phyloP scores from a whole-genome alignment of 2,113 vertebrate species.

The Chiloscyllium plagiosum region DNA sequence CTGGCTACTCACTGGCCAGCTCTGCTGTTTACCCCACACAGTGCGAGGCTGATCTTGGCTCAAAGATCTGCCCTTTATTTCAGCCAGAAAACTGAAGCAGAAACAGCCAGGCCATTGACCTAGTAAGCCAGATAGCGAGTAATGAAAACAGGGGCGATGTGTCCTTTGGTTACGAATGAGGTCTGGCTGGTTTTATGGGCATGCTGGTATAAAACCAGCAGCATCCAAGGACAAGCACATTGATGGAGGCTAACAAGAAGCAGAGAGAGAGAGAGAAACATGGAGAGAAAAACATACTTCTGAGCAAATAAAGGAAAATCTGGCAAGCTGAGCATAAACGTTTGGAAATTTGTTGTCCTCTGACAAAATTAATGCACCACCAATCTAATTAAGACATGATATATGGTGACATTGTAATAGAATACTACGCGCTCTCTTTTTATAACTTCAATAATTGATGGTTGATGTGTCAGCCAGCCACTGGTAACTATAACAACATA shows the following conservation, averaged over 20 bases:
- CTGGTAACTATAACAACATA: constrained; percentile 8
- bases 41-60: no score
- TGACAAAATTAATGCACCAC: neutral
- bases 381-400: neutral
- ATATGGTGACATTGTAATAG: neutral
- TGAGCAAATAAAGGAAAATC: neutral
- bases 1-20: no score
- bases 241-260: neutral
- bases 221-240: neutral
- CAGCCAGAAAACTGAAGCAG: neutral
- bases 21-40: no score
- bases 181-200: neutral
- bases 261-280: neutral
- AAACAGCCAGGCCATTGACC: neutral
- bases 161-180: neutral
- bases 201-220: neutral
- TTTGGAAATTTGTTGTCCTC: neutral
- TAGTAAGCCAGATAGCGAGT: neutral
- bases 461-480: neutral
- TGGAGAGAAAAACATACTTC: neutral
- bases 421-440: neutral
- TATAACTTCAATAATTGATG: neutral
- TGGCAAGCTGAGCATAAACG: neutral
- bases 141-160: no score
- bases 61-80: no score